phyloP scores from a whole-genome alignment of 2,888 invertebrate genomes.

The Odontomyia ornata region DNA sequence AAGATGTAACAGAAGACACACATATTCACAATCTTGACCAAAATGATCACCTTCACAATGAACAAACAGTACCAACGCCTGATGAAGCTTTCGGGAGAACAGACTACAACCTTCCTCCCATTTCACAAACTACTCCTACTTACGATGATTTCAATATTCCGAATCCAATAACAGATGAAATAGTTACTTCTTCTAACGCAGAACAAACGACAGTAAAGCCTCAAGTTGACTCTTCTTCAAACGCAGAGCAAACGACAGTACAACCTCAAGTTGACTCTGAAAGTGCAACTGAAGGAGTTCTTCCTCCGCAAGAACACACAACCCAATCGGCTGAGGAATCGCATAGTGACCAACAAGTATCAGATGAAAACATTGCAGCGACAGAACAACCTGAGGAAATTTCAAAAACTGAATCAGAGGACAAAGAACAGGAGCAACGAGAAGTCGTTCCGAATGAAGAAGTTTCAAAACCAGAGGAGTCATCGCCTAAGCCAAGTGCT shows the following conservation, averaged over 20 bases:
- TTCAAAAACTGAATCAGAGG: neutral
- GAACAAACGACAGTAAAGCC: neutral
- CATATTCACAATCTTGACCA: too few relatives aligned
- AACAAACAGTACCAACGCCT: too few relatives aligned
- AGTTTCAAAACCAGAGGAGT: neutral
- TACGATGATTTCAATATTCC: constrained; percentile 23
- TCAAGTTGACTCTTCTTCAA: neutral
- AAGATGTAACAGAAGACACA: too few relatives aligned
- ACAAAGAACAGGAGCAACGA: neutral
- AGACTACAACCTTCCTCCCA: neutral
- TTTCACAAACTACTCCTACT: neutral
- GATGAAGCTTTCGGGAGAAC: neutral
- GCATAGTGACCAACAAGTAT: neutral
- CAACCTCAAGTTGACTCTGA: neutral
- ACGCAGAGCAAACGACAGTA: neutral
- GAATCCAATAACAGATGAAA: constrained; percentile 17
- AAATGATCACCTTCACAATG: too few relatives aligned
- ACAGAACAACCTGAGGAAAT: too few relatives aligned
- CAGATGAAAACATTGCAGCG: too few relatives aligned
- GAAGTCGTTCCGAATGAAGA: neutral
- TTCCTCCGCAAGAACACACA: neutral
- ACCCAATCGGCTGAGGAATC: neutral
- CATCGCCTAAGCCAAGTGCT: too few relatives aligned
- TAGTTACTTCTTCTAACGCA: neutral
- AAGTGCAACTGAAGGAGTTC: neutral